Evolutionary conservation across 2,797 vertebrate genomes (phyloP).

Genomic region (Octomys mimax): DNA sequence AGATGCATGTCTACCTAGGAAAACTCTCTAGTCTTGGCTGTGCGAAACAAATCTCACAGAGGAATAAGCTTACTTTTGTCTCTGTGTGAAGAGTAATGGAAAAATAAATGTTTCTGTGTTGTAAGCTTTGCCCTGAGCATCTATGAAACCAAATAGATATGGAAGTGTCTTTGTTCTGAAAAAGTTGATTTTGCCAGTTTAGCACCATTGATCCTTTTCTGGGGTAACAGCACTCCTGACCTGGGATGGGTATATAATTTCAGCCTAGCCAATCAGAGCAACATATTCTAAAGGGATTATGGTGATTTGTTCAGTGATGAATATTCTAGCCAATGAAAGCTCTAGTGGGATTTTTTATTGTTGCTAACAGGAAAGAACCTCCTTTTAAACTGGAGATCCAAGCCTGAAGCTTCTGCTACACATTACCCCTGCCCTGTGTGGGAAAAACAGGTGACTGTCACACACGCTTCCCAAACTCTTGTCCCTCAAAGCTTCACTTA

Average conservation of each 20-base stretch:
- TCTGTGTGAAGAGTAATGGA: conserved; percentile 10
- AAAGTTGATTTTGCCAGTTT: neutral
- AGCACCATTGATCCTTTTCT: neutral
- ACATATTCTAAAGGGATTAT: neutral
- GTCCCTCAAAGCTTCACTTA: neutral
- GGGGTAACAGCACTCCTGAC: neutral
- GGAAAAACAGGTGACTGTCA: neutral
- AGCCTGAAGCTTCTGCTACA: neutral
- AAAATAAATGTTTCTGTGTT: conserved; percentile 27
- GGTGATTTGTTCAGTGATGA: conserved; percentile 2
- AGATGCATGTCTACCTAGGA: neutral
- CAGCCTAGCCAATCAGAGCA: conserved; percentile 12
- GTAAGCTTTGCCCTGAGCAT: neutral
- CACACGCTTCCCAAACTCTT: neutral
- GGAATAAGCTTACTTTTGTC: neutral
- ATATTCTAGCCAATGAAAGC: neutral
- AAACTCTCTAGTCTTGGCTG: neutral
- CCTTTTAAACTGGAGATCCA: neutral
- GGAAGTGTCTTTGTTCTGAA: neutral
- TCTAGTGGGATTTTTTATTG: neutral
- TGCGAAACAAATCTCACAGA: neutral
- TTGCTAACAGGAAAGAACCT: neutral
- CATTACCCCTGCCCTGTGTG: neutral
- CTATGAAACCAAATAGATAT: neutral
- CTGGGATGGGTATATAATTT: neutral